phyloP scores from a whole-genome alignment of 2,797 vertebrate genomes.

The Lindbergichthys nudifrons region DNA sequence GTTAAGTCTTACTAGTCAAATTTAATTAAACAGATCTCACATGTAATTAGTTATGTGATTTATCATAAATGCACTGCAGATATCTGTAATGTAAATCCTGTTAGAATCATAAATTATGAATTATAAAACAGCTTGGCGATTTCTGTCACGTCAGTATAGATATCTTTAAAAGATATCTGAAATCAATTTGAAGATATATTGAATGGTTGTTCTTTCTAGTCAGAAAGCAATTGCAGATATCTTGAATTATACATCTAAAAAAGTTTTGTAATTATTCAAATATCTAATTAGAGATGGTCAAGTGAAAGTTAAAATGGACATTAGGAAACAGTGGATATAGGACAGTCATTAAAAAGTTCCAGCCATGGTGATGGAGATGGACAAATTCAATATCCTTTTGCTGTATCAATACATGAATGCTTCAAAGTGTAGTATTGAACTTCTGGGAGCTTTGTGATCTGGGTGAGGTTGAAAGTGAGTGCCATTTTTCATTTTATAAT shows the following conservation, averaged over 20 bases:
- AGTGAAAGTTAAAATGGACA: background rate
- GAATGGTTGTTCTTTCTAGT: background rate
- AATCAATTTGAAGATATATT: background rate
- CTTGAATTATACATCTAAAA: background rate
- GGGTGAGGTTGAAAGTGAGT: conserved; percentile 2
- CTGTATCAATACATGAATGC: too few species aligned
- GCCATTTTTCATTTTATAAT: background rate
- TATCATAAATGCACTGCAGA: background rate
- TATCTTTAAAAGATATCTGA: background rate
- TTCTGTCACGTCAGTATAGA: background rate
- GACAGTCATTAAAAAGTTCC: background rate
- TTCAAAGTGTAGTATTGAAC: background rate
- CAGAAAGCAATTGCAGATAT: background rate
- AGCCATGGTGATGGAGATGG: background rate
- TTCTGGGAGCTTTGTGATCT: background rate
- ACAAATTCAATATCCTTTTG: background rate
- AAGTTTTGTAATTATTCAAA: background rate
- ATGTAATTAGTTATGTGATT: conserved; percentile 1
- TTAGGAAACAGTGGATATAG: background rate
- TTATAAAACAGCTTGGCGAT: background rate
- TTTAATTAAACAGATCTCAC: background rate
- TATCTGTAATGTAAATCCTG: conserved; percentile 3
- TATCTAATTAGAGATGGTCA: background rate
- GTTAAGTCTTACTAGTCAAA: background rate
- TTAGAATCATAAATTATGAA: background rate